Evolutionary conservation across 1,140 invertebrate genomes (phyloP).

Genomic region (Acromyrmex charruanus): DNA sequence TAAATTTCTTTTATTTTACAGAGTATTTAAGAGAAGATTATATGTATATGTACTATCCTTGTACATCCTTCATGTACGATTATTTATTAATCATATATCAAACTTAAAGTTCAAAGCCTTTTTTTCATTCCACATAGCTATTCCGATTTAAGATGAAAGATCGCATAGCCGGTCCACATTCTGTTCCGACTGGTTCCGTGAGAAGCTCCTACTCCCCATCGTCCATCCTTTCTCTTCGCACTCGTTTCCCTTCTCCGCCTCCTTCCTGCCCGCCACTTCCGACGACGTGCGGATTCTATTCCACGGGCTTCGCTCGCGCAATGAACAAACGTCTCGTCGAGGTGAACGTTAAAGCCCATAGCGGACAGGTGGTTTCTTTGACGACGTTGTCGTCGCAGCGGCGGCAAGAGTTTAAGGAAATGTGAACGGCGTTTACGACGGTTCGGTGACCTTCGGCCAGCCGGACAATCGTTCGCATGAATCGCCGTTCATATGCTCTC

Average conservation of each 20-base stretch:
- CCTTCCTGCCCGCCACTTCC: conserved; percentile 29
- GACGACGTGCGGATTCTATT: conserved; percentile 31
- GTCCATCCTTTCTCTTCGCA: conserved; percentile 35
- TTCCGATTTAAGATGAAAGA: conserved; percentile 44
- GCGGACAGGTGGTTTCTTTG: conserved; percentile 63
- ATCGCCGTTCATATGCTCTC: conserved; percentile 25
- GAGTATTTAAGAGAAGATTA: neutral
- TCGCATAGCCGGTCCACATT: conserved; percentile 50
- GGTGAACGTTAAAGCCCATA: conserved; percentile 43
- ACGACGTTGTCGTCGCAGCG: conserved; percentile 17
- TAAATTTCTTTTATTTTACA: neutral
- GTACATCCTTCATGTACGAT: too few relatives aligned
- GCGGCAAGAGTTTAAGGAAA: conserved; percentile 68
- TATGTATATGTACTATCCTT: neutral
- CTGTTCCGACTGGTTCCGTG: conserved; percentile 68
- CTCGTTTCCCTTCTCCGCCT: neutral
- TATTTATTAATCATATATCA: neutral
- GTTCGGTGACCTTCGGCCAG: conserved; percentile 60
- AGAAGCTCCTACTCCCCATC: conserved; percentile 59
- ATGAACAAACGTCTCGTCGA: conserved; percentile 13
- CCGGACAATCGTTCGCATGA: conserved; percentile 24
- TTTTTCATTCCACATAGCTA: neutral
- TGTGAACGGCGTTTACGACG: conserved; percentile 66
- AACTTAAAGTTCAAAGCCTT: neutral
- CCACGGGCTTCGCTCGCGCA: conserved; percentile 1